These are phyloP conservation scores for Amphiprion ocellaris DNA, from an alignment of 2,113 vertebrate species.

Conservation along the genomic window DNA sequence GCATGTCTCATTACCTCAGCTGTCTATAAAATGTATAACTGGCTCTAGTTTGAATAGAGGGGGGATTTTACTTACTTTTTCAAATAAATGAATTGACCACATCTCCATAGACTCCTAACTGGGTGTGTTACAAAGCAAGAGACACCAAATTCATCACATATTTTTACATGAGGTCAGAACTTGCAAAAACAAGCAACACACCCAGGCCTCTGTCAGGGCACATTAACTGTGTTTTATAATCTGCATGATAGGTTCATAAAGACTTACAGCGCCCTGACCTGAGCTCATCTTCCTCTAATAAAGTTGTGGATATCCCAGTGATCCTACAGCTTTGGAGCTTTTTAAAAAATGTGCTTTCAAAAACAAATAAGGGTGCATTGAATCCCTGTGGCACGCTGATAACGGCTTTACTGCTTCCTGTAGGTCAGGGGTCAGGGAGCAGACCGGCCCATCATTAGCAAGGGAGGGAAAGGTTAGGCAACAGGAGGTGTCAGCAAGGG, in stretches of 20 bases:
- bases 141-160: background rate
- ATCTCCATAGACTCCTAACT: background rate
- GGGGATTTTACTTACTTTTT: no score
- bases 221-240: constrained; percentile 12
- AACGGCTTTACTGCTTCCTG: constrained; percentile 66
- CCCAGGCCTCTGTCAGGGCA: background rate
- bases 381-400: constrained; percentile 53
- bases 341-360: constrained; percentile 44
- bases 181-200: constrained; percentile 21
- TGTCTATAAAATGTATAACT: no score
- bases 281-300: constrained; percentile 25
- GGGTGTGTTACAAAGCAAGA: constrained; percentile 6
- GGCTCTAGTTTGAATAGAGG: no score
- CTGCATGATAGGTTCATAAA: background rate
- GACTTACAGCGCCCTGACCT: constrained; percentile 5
- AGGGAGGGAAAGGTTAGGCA: constrained; percentile 29
- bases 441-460: constrained; percentile 20
- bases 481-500: constrained; percentile 32
- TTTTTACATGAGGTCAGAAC: constrained; percentile 17
- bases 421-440: constrained; percentile 63
- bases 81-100: no score
- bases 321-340: constrained; percentile 1
- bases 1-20: no score
- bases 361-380: constrained; percentile 34
- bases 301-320: constrained; percentile 7